These are phyloP conservation scores for Periphyllus acericola DNA, from an alignment of 2,888 invertebrate species.

Conservation along the genomic window DNA sequence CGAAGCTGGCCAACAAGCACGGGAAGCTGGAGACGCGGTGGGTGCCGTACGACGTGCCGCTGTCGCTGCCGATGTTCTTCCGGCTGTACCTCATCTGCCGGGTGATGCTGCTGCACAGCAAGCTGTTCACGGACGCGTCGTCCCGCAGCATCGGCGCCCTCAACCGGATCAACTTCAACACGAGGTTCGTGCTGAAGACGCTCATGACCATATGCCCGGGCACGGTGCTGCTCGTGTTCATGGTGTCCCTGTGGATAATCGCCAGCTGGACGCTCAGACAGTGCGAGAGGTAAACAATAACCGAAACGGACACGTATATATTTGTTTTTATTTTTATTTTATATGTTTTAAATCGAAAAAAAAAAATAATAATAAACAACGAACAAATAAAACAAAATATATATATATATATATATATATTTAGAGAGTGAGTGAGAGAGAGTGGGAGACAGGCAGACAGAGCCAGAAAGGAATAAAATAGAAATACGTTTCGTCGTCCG, in stretches of 20 bases:
- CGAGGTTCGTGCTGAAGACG: conserved; percentile 94
- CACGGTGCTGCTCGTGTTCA: conserved; percentile 96
- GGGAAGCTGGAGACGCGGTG: conserved; percentile 73
- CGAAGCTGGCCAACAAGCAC: conserved; percentile 90
- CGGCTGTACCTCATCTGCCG: conserved; percentile 98
- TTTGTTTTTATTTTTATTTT: background rate
- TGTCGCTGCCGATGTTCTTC: conserved; percentile 99
- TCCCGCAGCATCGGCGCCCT: conserved; percentile 87
- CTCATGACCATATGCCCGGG: conserved; percentile 99
- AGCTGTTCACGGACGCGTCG: conserved; percentile 99
- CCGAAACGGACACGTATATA: background rate
- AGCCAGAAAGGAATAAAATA: background rate
- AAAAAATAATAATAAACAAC: background rate
- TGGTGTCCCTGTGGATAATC: conserved; percentile 99
- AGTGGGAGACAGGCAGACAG: background rate
- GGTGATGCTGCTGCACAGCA: conserved; percentile 99
- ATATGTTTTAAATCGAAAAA: too few relatives aligned
- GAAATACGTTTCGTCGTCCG: background rate
- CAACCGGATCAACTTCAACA: conserved; percentile 98
- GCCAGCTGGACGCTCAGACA: conserved; percentile 98
- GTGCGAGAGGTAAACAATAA: conserved; percentile 88
- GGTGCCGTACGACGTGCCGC: conserved; percentile 95
- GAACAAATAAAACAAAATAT: background rate
- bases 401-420: background rate
- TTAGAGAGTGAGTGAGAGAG: background rate